Evolutionary conservation across 2,113 vertebrate species (phyloP).

Genomic region (Pelecanus crispus): DNA sequence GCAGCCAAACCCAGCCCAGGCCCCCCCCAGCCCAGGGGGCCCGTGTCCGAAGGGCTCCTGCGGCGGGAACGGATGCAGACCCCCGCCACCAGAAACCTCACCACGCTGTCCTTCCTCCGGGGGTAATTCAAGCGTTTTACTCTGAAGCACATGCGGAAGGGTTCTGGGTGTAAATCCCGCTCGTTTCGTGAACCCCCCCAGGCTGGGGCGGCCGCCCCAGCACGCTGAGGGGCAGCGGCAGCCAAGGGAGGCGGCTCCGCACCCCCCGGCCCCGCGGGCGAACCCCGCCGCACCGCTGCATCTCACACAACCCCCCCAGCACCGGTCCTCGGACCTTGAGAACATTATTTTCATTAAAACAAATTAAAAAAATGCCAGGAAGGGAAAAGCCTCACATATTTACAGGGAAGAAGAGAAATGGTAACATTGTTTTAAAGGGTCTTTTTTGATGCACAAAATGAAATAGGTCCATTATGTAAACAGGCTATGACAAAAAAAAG

Average conservation of each 20-base stretch:
- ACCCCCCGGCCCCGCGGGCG: fast-evolving
- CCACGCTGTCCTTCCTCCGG: not conserved
- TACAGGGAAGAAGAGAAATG: fast-evolving
- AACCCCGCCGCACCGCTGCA: fast-evolving
- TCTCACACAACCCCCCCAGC: not conserved
- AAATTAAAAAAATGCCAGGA: not conserved
- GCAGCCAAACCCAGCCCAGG: not conserved
- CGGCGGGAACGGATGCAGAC: not conserved
- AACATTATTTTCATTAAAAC: not conserved
- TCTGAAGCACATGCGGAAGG: not conserved
- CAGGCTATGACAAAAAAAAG: not conserved
- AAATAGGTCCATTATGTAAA: not conserved
- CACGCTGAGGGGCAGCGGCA: not conserved
- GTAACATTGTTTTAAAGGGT: not conserved
- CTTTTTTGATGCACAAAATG: not conserved
- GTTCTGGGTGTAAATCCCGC: fast-evolving
- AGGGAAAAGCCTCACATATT: not conserved
- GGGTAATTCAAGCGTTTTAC: not conserved
- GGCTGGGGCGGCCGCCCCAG: not conserved
- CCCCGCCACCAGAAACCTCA: not conserved
- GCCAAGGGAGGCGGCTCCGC: fast-evolving
- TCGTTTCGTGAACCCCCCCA: fast-evolving
- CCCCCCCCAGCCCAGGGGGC: too few species aligned
- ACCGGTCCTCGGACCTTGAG: not conserved
- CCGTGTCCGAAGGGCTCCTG: not conserved